phyloP scores from a whole-genome alignment of 2,888 invertebrate genomes.

The Volucella zonaria region DNA sequence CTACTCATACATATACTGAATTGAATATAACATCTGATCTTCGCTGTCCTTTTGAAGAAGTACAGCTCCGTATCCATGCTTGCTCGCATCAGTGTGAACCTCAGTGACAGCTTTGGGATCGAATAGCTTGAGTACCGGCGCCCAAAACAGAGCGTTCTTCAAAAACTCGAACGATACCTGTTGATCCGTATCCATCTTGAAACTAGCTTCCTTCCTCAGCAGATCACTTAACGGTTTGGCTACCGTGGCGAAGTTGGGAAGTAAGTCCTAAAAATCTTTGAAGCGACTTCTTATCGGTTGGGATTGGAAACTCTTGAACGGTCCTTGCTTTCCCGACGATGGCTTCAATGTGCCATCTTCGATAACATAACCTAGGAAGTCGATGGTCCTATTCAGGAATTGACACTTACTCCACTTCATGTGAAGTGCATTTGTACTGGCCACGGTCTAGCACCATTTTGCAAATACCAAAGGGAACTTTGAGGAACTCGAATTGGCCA shows the following conservation, averaged over 20 bases:
- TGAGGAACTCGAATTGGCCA: conserved; percentile 73
- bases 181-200: no score
- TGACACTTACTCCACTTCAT: no score
- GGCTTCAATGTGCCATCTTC: conserved; percentile 17
- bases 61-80: no score
- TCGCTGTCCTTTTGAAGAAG: no score
- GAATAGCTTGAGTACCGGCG: no score
- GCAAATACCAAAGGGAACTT: conserved; percentile 71
- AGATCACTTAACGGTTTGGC: conserved; percentile 77
- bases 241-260: conserved; percentile 75
- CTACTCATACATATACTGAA: no score
- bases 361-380: conserved; percentile 44
- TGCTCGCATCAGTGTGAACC: no score
- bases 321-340: conserved; percentile 27
- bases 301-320: conserved; percentile 30
- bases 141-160: no score
- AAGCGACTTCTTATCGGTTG: conserved; percentile 31
- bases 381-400: conserved; percentile 19
- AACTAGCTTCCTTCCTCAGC: conserved; percentile 27
- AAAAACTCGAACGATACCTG: no score
- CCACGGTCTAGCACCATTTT: conserved; percentile 56
- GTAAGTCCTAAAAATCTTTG: conserved; percentile 38
- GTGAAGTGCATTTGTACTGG: conserved; percentile 22
- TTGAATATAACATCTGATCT: no score
- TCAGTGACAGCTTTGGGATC: no score